Base-by-base conservation (phyloP, 2,888 invertebrate genomes). In the Saturnia pavonia region DNA sequence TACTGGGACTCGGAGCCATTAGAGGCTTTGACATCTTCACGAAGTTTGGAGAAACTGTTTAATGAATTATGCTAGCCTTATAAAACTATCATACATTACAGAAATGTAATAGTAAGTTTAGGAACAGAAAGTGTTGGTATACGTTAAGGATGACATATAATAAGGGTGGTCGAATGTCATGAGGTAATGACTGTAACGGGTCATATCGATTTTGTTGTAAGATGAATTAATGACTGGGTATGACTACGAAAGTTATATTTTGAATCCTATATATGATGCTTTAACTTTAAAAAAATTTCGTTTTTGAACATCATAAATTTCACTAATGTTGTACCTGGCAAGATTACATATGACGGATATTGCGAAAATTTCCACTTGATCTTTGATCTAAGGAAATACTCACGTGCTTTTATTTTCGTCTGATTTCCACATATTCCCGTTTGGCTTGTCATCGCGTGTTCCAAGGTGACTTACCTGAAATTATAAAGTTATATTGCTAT, bases 391-490 rank as follows among this genome's bases (percentile, higher is more conserved):
- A 74, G 78, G 78, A 80, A 78, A 73, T 77, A 84, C 84, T 83
- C 78, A 83, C 86, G 79, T 77, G 77, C 63, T 71, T 67, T 75
- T 76, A 75, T 74, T 76, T 74, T 73, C 72, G 74, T 76, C 73
- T 72, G 70, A 67, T 73, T 72, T 72, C 67, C 75, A 72, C 73
- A 72, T 72, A 74, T 74, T 78, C 75, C 78, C 78, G 77, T 77
- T 77, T 80, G 75, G 73, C 78, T 77, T 78, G 75, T 74, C 75
- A 72, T 73, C 72, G 67, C 78, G 76, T 72, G 75, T 77, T 77
- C 76, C 87, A 88, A 87, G 84, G 84, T 78, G 81, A 88, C 91
- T 91, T 91, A 91, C 91, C 91, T 91, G 91, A 74, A 91, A 91
- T 79, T 60, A 60, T 60, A 60, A 60, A 34, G 34, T 34, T 34